Conservation (phyloP, 2,113 vertebrate species). For the Brachyistius frenatus region DNA sequence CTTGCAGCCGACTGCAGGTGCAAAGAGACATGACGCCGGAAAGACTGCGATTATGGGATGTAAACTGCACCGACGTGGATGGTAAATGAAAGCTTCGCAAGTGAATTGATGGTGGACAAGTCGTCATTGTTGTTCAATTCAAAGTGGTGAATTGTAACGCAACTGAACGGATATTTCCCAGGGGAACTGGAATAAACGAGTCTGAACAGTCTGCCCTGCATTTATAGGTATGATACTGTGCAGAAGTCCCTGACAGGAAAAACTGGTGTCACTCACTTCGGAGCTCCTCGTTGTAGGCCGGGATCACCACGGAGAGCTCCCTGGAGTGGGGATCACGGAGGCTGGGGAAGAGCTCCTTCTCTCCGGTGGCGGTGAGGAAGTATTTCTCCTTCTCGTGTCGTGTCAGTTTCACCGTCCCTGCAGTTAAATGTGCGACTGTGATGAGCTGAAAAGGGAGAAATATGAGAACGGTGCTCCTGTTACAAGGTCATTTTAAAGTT, state of each 20-base stretch:
- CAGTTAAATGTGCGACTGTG: conserved; percentile 88
- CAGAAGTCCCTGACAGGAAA: not conserved
- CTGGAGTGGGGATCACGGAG: conserved; percentile 87
- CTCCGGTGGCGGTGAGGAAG: conserved; percentile 83
- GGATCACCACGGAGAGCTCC: conserved; percentile 92
- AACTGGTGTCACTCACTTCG: conserved; percentile 75
- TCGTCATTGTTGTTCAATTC: too few relatives aligned
- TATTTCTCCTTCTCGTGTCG: conserved; percentile 87
- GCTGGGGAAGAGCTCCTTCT: conserved; percentile 86
- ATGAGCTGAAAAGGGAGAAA: conserved; percentile 80
- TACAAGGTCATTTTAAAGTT: not conserved
- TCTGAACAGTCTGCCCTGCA: not conserved
- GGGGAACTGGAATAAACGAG: not conserved
- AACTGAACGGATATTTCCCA: too few relatives aligned
- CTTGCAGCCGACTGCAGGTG: not conserved
- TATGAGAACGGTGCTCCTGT: not conserved
- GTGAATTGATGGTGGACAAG: too few relatives aligned
- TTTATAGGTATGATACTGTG: not conserved
- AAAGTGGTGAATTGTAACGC: too few relatives aligned
- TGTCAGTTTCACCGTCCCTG: conserved; percentile 82
- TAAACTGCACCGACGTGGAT: not conserved
- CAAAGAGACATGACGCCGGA: not conserved
- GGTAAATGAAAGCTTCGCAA: not conserved
- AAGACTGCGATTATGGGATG: too few relatives aligned
- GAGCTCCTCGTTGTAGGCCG: conserved; percentile 95